Base-by-base conservation (phyloP, 2,113 vertebrate genomes). In the Pitta sordida region DNA sequence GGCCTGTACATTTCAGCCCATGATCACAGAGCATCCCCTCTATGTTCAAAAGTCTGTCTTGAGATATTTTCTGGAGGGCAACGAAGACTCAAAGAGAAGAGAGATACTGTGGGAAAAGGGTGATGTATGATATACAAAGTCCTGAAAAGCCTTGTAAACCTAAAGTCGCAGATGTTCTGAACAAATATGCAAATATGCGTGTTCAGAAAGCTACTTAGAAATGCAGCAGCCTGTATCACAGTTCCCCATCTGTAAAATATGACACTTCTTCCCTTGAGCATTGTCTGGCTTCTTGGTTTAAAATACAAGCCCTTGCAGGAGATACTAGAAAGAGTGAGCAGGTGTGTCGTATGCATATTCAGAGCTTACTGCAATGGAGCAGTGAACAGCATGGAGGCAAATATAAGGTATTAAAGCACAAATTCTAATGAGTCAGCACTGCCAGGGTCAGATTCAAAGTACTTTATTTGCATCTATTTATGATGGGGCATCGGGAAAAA, bases 151-250 rank as follows among this genome's bases (percentile, higher is more conserved):
- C 51, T 76, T 69, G 34, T 62, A 73, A 94, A 79, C 15, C 48
- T 73, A 3, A 60, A 79, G 81, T 74, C 3, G 0, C 93, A 89
- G 89, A 85, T 87, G 84, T 86, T 87, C 83, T 75, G 59, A 67
- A 59, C 51, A 80, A 86, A 81, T 76, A 91, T 92, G 86, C 90
- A 96, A 94, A 95, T 91, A 90, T 26, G 8, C 7, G 9, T 44
- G 55, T 39, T 92, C 75, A 92, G 59, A 92, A 83, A 93, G 78
- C 73, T 92, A n/a, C 62, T 94, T 55, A 90, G 46, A 91, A 87
- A 91, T 80, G 74, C 80, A 86, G 46, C 58, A 76, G 79, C 36
- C 73, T 88, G 80, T 84, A 81, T 90, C 86, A 78, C 69, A 79
- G 70, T 70, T 96, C 63, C 87, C 51, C 58, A 92, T 84, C 84